Base-by-base conservation (phyloP, 92 coral and sea anemone species). In the Actinostola sp. region DNA sequence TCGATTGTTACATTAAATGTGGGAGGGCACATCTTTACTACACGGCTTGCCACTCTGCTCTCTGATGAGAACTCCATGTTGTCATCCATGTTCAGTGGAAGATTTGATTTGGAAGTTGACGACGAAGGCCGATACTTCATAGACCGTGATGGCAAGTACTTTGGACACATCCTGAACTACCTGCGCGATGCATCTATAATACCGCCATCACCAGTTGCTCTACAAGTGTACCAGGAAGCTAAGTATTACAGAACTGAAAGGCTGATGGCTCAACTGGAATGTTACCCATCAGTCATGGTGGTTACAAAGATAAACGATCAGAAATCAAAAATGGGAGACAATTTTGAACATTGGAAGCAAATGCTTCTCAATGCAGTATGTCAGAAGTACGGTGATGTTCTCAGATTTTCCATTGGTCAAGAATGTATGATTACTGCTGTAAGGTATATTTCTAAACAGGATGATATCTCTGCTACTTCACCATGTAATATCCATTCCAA, bases 1-100 rank as follows among this genome's bases (percentile, higher is more conserved):
- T 57, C 93, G 0, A 88, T 93, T 45, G 63, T 93, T 38, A 76
- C 82, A 39, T 83, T 93, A 8, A 93, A 93, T 55, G 98, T 93
- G 60, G 98, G 98, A n/a, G 98, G 98, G 9, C 84, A 86, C 62
- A 81, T 83, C 73, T 93, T 86, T 71, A 92, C 96, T n/a, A 93
- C 98, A 38, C 96, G 96, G 10, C 89, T 90, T 9, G 63, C 93
- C 5, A 93, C 98, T 2, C 86, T 93, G 20, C 57, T 80, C 39
- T 77, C 70, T 31, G 91, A 88, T 24, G 72, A 85, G 32, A 75
- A 84, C 67, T 93, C 98, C 62, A 93, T 93, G 98, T 68, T 93
- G 1, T 79, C 98, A 2, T 75, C 98, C 56, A 93, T 93, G 96
- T 93, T 93, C 46, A 90, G 93, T 41, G 98, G 98, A 8, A 70